These are phyloP conservation scores for Macrobrachium nipponense DNA, from an alignment of 1,140 invertebrate genomes.

Conservation along the genomic window DNA sequence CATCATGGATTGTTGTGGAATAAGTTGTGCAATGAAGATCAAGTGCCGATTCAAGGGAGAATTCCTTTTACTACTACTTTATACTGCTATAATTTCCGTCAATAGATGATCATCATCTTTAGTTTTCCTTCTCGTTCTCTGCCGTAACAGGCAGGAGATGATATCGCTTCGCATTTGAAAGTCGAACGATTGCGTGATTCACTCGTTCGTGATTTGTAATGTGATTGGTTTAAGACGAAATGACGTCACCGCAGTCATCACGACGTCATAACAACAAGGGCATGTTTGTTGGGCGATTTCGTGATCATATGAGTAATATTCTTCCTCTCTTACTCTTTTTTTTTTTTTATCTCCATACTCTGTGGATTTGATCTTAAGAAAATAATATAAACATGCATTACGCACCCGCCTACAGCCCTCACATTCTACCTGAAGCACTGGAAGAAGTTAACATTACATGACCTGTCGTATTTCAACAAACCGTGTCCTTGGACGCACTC, in stretches of 20 bases:
- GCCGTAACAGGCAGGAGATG: background rate
- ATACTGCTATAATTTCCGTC: no score
- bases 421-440: background rate
- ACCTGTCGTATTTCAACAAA: no score
- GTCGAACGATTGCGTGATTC: background rate
- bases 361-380: background rate
- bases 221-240: background rate
- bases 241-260: conserved; percentile 6
- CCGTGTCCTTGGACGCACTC: no score
- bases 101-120: no score
- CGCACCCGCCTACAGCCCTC: background rate
- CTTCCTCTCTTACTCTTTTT: conserved; percentile 6
- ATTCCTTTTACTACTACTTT: no score
- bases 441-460: no score
- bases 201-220: background rate
- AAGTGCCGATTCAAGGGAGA: no score
- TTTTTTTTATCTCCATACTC: conserved; percentile 1
- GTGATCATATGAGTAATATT: background rate
- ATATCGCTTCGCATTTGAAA: background rate
- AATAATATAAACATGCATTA: background rate
- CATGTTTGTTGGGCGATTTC: background rate
- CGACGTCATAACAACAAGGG: background rate
- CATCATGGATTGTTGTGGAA: no score
- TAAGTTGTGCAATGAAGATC: no score
- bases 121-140: background rate